Base-by-base conservation (phyloP, 2,113 vertebrate species). In the Brachirus orientalis region DNA sequence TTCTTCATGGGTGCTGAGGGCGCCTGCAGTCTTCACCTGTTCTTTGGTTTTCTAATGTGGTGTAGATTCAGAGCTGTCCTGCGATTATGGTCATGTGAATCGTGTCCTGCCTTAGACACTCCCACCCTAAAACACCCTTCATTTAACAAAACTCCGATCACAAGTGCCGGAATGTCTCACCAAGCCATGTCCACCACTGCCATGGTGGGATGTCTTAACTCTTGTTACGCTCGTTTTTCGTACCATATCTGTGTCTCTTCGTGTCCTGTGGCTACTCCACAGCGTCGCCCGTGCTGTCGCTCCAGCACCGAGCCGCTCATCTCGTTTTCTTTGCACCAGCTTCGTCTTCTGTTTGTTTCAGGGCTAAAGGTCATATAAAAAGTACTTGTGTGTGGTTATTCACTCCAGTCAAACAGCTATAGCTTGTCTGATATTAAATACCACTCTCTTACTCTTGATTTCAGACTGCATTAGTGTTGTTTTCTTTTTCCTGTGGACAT, bases 141-240 rank as follows among this genome's bases (percentile, higher is more conserved):
- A 59, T 82, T 82, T 43, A 75, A 87, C 54, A 88, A 86, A 87
- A 65, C 72, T 84, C 81, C 83, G 87, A 91, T 92, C 89, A 92
- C 90, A 94, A 93, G 92, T 94, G 92, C 92, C 92, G 79, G 86
- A 92, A 88, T 88, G 86, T 92, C 86, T 92, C 84, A 77, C 86
- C 86, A 91, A 91, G 89, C 91, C 89, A 92, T 85, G 87, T 86
- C 88, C 72, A 74, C 88, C 69, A 19, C 66, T 22, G 70, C 70
- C 62, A 46, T 28, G 65, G 85, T 88, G 91, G 88, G 84, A 86
- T 77, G 90, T 93, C 89, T 92, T 92, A 92, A 92, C 77, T 87
- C 63, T 80, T 62, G 78, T 88, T 50, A 78, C 58, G 71, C 82
- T 81, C 44, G 76, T 89, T 84, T 28, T 59, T 86, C 85, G 74